Evolutionary conservation across 1,140 invertebrate genomes (phyloP), one percentile per base, ranked within the genome.

Genomic region (Neoseiulus cucumeris): DNA sequence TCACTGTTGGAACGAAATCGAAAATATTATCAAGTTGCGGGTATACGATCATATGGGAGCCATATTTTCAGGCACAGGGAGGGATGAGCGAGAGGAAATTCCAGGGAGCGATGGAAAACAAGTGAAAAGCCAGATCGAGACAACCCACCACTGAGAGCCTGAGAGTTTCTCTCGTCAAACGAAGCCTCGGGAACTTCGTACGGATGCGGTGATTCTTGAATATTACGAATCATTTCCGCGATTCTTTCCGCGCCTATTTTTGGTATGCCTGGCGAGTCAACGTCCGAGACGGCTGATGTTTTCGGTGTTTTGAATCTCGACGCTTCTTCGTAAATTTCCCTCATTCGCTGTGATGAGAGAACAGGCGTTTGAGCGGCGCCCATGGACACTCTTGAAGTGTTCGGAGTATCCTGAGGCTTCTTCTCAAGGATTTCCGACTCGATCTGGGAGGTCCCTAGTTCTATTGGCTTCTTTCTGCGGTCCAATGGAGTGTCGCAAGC

Each of bases 121-220:
- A 39, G 33, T 4, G 9, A 4, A 9, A 4, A 4, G 33, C 33
- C 33, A 9, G 9, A 39, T 39, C 4, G 33, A 9, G 33, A 9
- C 4, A 39, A 20, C 51, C 9, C 33, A 59, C 51, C 51, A 20
- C 51, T 59, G 14, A 59, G 14, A 25, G 51, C 51, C 9, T 59
- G 51, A 14, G 51, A 59, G 22, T 33, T 29, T 25, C 22, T 59
- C 9, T 59, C 51, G 33, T 59, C 22, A 59, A 59, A 59, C 22
- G 51, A 59, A 17, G 51, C 51, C 9, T 59, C 51, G 22, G 51
- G 51, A 59, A 59, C 22, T 17, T 59, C 51, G 22, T 59, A 59
- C 12, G 22, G 17, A 17, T 29, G 22, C 25, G 51, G 51, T 0
- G 51, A 59, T 6, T 59, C 51, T 25, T 59, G 51, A 25, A 59